Percentiles rank a stretch among this genome's conserved stretches.
Conservation (phyloP, 1,140 invertebrate genomes). For the Paramacrobiotus metropolitanus region DNA sequence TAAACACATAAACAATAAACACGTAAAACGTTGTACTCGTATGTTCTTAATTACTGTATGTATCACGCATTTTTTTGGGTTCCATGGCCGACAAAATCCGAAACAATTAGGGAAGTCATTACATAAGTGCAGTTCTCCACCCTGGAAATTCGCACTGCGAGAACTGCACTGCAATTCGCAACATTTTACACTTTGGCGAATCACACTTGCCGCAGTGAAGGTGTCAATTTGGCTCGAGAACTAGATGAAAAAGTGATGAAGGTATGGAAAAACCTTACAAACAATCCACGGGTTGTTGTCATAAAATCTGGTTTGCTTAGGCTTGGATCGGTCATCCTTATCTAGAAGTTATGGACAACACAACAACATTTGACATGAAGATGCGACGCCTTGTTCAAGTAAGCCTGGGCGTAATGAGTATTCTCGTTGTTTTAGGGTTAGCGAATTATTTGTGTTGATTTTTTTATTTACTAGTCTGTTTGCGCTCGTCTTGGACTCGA, state of each 20-base stretch:
- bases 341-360: constrained; percentile 96
- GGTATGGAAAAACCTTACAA: constrained; percentile 9
- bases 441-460: not conserved
- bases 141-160: too few species aligned
- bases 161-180: too few species aligned
- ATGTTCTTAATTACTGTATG: too few species aligned
- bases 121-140: too few species aligned
- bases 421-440: not conserved
- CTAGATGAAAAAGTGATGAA: constrained; percentile 58
- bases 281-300: not conserved
- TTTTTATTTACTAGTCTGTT: constrained; percentile 34
- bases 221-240: constrained; percentile 54
- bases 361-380: constrained; percentile 86
- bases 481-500: constrained; percentile 86
- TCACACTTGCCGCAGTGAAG: constrained; percentile 64
- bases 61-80: too few species aligned
- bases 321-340: constrained; percentile 92
- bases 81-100: too few species aligned
- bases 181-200: constrained; percentile 90
- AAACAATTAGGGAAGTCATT: too few species aligned
- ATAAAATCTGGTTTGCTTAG: constrained; percentile 13
- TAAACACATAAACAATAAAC: too few species aligned
- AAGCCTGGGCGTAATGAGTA: constrained; percentile 19
- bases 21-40: too few species aligned
- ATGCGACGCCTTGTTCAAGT: constrained; percentile 69